Conservation (phyloP, 1,140 invertebrate species). For the Ylistrum balloti region DNA sequence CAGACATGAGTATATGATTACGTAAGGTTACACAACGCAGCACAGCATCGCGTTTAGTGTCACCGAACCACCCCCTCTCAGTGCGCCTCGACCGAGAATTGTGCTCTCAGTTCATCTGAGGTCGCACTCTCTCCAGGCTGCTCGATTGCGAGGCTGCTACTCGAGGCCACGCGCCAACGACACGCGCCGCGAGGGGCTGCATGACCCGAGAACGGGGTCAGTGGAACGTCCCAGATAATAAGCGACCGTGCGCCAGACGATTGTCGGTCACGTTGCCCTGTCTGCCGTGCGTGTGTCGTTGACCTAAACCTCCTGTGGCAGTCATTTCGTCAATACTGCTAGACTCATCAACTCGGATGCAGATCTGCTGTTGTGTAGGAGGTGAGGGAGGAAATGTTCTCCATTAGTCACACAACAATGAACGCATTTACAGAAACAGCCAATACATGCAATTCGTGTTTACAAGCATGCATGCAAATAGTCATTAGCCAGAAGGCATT, state of each 20-base stretch:
- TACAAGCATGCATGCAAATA: no score
- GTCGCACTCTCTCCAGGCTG: conserved; percentile 3
- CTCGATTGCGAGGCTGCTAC: conserved; percentile 23
- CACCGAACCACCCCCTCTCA: neutral
- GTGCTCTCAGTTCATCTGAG: conserved; percentile 24
- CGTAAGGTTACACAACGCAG: conserved; percentile 19
- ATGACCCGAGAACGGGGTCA: conserved; percentile 36
- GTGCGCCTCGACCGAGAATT: neutral
- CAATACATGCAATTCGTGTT: no score
- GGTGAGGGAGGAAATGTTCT: neutral
- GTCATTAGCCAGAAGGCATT: no score
- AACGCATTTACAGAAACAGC: neutral
- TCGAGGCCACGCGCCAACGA: conserved; percentile 29
- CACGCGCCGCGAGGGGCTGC: conserved; percentile 25
- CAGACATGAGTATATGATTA: neutral
- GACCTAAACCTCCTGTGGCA: neutral
- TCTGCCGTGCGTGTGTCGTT: neutral
- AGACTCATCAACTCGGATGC: conserved; percentile 2
- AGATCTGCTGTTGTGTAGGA: neutral
- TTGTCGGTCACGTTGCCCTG: conserved; percentile 36
- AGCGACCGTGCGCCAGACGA: conserved; percentile 19
- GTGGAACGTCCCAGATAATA: conserved; percentile 25
- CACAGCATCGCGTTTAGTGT: neutral
- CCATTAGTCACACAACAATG: neutral
- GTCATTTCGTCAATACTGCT: neutral